Percentiles rank a stretch among this genome's conserved stretches.
Conservation (phyloP, 92 coral and sea anemone species). For the Galaxea fascicularis region DNA sequence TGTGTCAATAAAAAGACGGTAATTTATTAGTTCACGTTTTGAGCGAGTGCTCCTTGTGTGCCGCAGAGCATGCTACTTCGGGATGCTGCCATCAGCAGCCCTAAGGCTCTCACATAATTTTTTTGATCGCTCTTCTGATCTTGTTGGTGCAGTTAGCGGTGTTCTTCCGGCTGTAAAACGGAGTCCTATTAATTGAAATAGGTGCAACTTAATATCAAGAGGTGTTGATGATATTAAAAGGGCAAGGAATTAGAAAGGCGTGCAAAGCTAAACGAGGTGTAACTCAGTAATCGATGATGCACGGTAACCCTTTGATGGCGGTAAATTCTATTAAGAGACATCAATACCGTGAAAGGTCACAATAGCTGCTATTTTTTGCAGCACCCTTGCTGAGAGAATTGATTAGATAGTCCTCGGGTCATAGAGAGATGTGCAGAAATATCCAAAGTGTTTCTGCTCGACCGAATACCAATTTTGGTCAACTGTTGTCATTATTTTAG, state of each 20-base stretch:
- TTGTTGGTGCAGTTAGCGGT: background rate
- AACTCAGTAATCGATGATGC: background rate
- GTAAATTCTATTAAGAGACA: conserved; percentile 20
- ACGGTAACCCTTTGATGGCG: background rate
- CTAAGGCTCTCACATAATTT: background rate
- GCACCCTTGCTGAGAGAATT: conserved; percentile 32
- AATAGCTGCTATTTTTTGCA: conserved; percentile 27
- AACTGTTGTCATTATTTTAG: background rate
- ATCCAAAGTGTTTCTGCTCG: background rate
- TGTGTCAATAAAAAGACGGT: conserved; percentile 7
- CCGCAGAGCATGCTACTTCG: conserved; percentile 1
- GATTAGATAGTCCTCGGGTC: conserved; percentile 28
- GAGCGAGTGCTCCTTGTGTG: conserved; percentile 29
- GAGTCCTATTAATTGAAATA: conserved; percentile 24
- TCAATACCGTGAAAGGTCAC: conserved; percentile 6
- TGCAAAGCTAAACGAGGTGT: background rate
- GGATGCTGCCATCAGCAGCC: background rate
- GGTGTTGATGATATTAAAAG: background rate
- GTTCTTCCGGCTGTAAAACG: background rate
- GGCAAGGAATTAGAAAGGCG: background rate
- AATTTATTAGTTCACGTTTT: conserved; percentile 36
- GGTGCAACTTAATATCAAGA: background rate
- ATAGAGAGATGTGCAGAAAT: background rate
- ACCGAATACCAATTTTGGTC: conserved; percentile 20
- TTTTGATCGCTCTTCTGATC: background rate